Evolutionary conservation across 2,113 vertebrate genomes (phyloP), one percentile per base, ranked within the genome.

Genomic region (Centrocercus urophasianus): DNA sequence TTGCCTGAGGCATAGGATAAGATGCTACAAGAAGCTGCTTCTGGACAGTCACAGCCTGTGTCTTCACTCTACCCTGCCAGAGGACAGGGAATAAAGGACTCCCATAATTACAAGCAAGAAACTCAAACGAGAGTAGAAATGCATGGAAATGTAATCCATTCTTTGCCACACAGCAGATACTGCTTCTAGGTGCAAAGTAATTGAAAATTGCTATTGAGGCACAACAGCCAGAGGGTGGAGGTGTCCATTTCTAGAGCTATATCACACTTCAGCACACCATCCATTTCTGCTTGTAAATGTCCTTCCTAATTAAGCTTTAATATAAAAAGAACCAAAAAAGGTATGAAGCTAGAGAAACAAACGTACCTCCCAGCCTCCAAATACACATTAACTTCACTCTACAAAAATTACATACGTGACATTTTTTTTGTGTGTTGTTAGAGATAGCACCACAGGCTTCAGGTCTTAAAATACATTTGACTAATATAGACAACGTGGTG

Each of bases 1-100:
- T 86, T 89, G 94, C 95, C 91, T 81, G 82, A 93, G 93, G 95
- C 94, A 85, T 45, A 85, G 38, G 87, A 64, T 74, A 83, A 95
- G 93, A 93, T 64, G 87, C 64, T 83, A 88, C 71, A 83, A 93
- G 85, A 32, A 95, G 75, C 34, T 83, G 57, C 88, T 95, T 91
- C 89, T 95, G 95, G 89, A 76, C 83, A 83, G 91, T 70, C 84
- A 64, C 82, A 74, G 79, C 65, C 67, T 76, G 71, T 38, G 47
- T 83, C 91, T 87, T 85, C 78, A 65, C 72, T 74, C 64, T 61
- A 72, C 40, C 47, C 74, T 77, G 60, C 76, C 75, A 67, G 27
- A 74, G 74, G 54, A 80, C 60, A 80, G 52, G 38, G 50, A 86
- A 91, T 43, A 92, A 92, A 86, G 38, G 73, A 61, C 54, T 63